Conservation (phyloP, 2,113 vertebrate species). For the Oreotrochilus melanogaster region DNA sequence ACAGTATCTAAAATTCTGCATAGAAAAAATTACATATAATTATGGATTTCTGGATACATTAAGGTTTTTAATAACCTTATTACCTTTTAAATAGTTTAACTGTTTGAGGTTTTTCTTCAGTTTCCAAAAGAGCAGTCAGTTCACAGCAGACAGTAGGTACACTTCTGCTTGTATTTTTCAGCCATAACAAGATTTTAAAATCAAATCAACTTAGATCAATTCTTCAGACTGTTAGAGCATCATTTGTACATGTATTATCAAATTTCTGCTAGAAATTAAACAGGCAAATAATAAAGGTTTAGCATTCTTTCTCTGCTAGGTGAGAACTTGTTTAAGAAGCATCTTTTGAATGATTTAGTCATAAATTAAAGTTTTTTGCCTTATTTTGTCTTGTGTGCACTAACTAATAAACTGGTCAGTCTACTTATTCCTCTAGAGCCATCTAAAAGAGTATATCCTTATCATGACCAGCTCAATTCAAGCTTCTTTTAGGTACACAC, state of each 20-base stretch:
- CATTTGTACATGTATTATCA: neutral
- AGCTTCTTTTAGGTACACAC: neutral
- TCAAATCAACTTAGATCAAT: neutral
- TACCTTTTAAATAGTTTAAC: neutral
- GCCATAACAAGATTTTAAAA: neutral
- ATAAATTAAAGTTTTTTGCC: neutral
- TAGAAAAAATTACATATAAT: neutral
- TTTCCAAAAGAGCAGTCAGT: neutral
- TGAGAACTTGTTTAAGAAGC: neutral
- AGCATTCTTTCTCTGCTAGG: neutral
- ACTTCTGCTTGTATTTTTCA: neutral
- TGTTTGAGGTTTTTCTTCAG: neutral
- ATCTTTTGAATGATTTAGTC: neutral
- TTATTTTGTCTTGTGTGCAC: neutral
- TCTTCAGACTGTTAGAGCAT: neutral
- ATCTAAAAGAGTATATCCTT: neutral
- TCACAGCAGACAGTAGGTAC: neutral
- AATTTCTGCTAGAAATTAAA: neutral
- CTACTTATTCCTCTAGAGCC: neutral
- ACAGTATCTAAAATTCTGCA: neutral
- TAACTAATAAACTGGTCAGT: neutral
- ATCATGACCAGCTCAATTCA: slow-evolving; percentile 13
- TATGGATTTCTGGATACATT: neutral
- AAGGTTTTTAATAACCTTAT: neutral
- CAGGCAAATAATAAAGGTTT: neutral